Evolutionary conservation across 2,797 vertebrate species (phyloP).

Genomic region (Lepilemur septentrionalis): DNA sequence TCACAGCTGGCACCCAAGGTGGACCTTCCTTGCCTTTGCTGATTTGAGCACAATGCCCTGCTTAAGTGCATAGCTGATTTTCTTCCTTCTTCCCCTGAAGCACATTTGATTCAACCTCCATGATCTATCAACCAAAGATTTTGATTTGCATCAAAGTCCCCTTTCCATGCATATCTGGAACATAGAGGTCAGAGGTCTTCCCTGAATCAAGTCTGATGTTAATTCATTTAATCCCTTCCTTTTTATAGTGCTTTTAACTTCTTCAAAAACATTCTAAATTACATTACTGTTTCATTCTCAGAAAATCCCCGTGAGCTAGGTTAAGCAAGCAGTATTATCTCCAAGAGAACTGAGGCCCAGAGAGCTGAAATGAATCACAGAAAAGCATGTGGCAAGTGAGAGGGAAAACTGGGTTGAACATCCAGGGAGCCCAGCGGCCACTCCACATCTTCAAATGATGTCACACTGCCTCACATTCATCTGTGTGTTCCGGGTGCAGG

Average conservation of each 20-base stretch:
- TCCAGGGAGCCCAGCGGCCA: neutral
- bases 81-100: neutral
- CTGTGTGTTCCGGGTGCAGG: neutral
- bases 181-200: neutral
- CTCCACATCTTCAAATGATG: neutral
- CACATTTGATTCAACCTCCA: neutral
- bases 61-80: neutral
- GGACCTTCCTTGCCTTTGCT: neutral
- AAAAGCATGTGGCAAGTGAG: conserved; percentile 19
- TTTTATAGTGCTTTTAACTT: conserved; percentile 61
- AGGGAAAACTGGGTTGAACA: neutral
- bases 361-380: conserved; percentile 39
- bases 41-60: neutral
- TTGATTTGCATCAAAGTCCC: conserved; percentile 27
- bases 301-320: conserved; percentile 46
- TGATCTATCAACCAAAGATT: neutral
- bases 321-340: conserved; percentile 48
- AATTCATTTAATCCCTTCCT: conserved; percentile 55
- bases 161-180: conserved; percentile 32
- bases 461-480: neutral
- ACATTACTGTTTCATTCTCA: conserved; percentile 40
- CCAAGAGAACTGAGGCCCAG: conserved; percentile 39
- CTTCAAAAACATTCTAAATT: conserved; percentile 61
- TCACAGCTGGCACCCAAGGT: neutral
- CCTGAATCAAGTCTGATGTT: conserved; percentile 39